A percentile compares a stretch with the other conserved stretches of the same genome.
These are phyloP conservation scores for Plagiodera versicolora DNA, from an alignment of 2,888 invertebrate species.

Conservation along the genomic window DNA sequence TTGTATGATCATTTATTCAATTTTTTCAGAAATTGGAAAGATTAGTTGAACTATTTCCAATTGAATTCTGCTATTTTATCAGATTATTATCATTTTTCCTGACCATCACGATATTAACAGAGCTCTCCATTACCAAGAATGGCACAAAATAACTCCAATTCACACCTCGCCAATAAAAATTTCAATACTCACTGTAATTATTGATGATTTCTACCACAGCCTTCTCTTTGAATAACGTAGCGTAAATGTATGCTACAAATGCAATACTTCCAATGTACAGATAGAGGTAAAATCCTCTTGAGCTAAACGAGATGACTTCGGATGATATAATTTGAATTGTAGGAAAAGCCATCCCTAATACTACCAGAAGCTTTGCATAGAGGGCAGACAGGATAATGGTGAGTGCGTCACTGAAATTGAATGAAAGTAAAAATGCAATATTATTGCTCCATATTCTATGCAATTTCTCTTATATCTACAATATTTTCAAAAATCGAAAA, in stretches of 20 bases:
- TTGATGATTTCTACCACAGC: constrained; percentile 55
- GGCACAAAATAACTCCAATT: too few species aligned
- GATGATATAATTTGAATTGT: constrained; percentile 95
- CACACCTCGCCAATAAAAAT: background rate
- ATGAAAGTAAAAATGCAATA: too few species aligned
- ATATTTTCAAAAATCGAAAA: too few species aligned
- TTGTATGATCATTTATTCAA: too few species aligned
- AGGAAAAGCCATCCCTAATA: constrained; percentile 95
- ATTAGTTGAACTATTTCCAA: too few species aligned
- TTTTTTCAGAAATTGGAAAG: too few species aligned
- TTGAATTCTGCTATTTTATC: too few species aligned
- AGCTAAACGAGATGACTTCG: constrained; percentile 90
- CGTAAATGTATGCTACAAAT: constrained; percentile 68
- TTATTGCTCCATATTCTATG: too few species aligned
- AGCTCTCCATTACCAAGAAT: too few species aligned
- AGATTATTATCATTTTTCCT: too few species aligned
- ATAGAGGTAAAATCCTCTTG: constrained; percentile 74
- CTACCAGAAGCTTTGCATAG: constrained; percentile 90
- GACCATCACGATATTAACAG: too few species aligned
- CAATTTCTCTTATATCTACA: too few species aligned
- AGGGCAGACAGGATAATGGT: constrained; percentile 89
- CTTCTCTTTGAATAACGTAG: constrained; percentile 65
- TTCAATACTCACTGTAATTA: constrained; percentile 37
- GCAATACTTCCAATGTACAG: constrained; percentile 70
- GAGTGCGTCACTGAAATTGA: constrained; percentile 82